Evolutionary conservation across 2,797 vertebrate genomes (phyloP).

Genomic region (Anabacerthia variegaticeps): DNA sequence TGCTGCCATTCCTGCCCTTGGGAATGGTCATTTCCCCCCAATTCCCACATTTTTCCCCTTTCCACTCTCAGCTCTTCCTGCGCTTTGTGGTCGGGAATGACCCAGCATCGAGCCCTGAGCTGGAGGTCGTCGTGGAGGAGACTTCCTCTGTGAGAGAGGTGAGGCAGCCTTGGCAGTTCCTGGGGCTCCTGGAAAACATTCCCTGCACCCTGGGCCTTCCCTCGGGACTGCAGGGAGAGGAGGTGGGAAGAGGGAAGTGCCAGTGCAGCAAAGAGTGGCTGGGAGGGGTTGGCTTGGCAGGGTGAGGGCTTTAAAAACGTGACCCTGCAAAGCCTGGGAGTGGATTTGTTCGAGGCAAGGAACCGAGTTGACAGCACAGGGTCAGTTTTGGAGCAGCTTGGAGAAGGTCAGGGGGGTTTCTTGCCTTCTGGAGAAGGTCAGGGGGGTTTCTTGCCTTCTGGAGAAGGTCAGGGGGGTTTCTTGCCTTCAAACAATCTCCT

Average conservation of each 20-base stretch:
- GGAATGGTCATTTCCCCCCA: not conserved
- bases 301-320: not conserved
- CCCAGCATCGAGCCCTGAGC: conserved; percentile 79
- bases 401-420: not conserved
- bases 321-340: not conserved
- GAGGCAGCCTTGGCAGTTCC: not conserved
- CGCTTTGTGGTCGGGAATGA: conserved; percentile 83
- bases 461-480: not conserved
- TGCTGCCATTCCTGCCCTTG: not conserved
- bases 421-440: not conserved
- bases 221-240: not conserved
- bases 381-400: not conserved
- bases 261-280: not conserved
- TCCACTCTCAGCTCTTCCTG: conserved; percentile 84
- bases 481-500: not conserved
- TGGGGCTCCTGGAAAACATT: not conserved
- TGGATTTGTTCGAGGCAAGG: not conserved
- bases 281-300: not conserved
- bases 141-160: conserved; percentile 86
- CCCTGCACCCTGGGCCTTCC: rapidly evolving
- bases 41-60: not conserved
- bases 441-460: not conserved
- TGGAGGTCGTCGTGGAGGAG: conserved; percentile 88
- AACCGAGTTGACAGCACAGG: not conserved
- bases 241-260: not conserved